Conservation (phyloP, 2,888 invertebrate genomes). For the Ctenicera cuprea region DNA sequence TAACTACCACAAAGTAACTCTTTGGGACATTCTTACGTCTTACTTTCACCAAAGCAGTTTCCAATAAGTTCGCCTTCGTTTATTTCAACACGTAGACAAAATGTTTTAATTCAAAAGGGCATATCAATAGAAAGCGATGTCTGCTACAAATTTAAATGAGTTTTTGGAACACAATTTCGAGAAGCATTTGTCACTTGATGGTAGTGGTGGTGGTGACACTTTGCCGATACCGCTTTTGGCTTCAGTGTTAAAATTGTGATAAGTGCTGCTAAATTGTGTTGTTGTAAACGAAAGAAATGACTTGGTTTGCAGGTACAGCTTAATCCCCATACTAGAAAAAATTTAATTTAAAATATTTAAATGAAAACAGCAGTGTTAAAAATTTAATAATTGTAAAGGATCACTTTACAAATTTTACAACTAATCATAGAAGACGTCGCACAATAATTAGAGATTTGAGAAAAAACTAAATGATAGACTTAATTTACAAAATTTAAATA, state of each 20-base stretch:
- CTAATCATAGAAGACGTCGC: too few species aligned
- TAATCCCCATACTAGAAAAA: too few species aligned
- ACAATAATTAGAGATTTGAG: too few species aligned
- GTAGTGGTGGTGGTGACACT: not conserved
- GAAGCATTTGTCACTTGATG: constrained; percentile 9
- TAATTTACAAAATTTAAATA: too few species aligned
- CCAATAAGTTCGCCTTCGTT: constrained; percentile 23
- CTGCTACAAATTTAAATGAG: constrained; percentile 58
- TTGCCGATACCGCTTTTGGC: not conserved
- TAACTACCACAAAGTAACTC: constrained; percentile 4
- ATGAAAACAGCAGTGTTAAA: too few species aligned
- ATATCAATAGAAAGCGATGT: constrained; percentile 58
- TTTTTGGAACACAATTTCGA: constrained; percentile 18
- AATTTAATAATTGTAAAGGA: too few species aligned
- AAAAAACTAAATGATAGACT: too few species aligned
- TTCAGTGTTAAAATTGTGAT: not conserved
- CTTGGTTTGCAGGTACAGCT: constrained; percentile 30
- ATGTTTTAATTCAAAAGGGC: constrained; percentile 35
- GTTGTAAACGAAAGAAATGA: constrained; percentile 13
- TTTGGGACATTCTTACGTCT: constrained; percentile 17
- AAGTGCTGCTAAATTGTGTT: not conserved
- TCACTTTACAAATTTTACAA: too few species aligned
- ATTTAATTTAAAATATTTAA: not conserved
- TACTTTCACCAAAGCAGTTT: constrained; percentile 27
- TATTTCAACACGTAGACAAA: constrained; percentile 36